Conservation (phyloP, 2,113 vertebrate species). For the Mormyrus iriodes region DNA sequence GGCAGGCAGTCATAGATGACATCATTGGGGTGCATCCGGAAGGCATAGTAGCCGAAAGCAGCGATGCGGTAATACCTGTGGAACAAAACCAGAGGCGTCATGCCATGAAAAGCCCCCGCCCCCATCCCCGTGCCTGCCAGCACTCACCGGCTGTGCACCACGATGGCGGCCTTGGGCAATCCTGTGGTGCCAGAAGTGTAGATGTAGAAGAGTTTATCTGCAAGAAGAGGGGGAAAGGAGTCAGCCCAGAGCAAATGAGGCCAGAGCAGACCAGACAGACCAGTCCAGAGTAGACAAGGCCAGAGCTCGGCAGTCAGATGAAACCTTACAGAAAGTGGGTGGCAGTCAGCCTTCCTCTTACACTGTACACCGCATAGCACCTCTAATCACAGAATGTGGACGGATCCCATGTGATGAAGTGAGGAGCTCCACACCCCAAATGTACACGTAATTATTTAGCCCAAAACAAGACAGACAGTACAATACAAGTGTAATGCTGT, state of each 20-base stretch:
- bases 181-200: constrained; percentile 84
- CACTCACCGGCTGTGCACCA: constrained; percentile 82
- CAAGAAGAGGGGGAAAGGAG: neutral
- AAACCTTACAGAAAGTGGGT: neutral
- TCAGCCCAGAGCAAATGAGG: neutral
- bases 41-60: constrained; percentile 74
- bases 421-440: neutral
- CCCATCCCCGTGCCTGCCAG: neutral
- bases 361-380: neutral
- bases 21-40: constrained; percentile 60
- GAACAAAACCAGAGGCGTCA: neutral
- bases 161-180: constrained; percentile 79
- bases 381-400: neutral
- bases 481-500: neutral
- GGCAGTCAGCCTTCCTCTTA: neutral
- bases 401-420: neutral
- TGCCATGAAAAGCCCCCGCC: neutral
- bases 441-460: neutral
- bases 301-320: neutral
- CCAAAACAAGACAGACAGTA: neutral
- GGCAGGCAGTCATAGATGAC: constrained; percentile 78
- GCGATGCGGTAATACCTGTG: constrained; percentile 79
- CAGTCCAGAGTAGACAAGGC: neutral
- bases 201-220: constrained; percentile 81
- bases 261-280: neutral